Evolutionary conservation across 2,113 vertebrate genomes (phyloP).

Genomic region (Oreotrochilus melanogaster): DNA sequence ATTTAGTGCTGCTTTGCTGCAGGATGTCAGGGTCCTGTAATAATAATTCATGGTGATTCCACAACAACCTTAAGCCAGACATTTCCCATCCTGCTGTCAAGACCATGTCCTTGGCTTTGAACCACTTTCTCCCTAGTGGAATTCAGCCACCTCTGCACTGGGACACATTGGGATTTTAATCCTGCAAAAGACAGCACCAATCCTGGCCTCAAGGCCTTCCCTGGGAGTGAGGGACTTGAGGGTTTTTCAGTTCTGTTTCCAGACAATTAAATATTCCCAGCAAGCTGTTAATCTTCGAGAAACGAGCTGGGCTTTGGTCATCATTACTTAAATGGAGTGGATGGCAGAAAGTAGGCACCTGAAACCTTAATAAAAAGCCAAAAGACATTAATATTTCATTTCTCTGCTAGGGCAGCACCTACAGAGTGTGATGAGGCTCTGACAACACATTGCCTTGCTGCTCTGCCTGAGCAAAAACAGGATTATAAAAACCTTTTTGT

Average conservation of each 20-base stretch:
- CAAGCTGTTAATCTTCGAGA: not conserved
- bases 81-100: not conserved
- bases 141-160: not conserved
- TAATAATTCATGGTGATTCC: not conserved
- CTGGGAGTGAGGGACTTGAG: not conserved
- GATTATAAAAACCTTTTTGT: not conserved
- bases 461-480: not conserved
- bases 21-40: not conserved
- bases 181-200: not conserved
- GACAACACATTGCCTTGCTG: not conserved
- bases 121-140: not conserved
- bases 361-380: slow-evolving; percentile 4
- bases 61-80: not conserved
- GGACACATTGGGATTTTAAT: slow-evolving; percentile 31
- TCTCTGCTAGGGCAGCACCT: not conserved
- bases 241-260: not conserved
- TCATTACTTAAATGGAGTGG: slow-evolving; percentile 31
- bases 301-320: not conserved
- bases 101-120: slow-evolving; percentile 1
- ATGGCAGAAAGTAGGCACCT: slow-evolving; percentile 20
- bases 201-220: not conserved
- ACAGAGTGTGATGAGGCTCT: not conserved
- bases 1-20: not conserved
- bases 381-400: not conserved
- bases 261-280: slow-evolving; percentile 2